Conservation (phyloP, 2,888 invertebrate genomes). For the Plebejus anna region DNA sequence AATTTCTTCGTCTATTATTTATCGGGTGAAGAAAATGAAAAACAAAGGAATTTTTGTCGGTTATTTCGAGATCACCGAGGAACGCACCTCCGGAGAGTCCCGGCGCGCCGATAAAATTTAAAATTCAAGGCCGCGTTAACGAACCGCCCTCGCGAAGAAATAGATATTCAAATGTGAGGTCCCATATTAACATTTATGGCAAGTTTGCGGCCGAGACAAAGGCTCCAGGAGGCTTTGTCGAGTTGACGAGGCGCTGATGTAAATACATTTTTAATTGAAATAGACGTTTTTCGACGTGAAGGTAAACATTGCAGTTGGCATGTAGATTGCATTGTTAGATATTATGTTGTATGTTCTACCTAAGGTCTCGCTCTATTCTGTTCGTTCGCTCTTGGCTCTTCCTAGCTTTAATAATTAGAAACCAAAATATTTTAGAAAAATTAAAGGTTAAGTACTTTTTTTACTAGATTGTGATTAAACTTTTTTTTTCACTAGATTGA, state of each 20-base stretch:
- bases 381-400: background rate
- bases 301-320: background rate
- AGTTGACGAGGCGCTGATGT: conserved; percentile 33
- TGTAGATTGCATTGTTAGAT: background rate
- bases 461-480: no score
- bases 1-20: conserved; percentile 11
- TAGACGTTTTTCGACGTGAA: background rate
- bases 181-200: conserved; percentile 81
- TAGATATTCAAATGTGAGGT: conserved; percentile 80
- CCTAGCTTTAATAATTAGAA: background rate
- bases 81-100: conserved; percentile 74
- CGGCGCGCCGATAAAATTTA: conserved; percentile 76
- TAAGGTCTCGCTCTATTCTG: no score
- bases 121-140: conserved; percentile 81
- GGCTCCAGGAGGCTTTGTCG: conserved; percentile 46
- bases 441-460: no score
- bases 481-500: no score
- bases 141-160: conserved; percentile 79
- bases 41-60: conserved; percentile 65
- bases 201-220: conserved; percentile 79
- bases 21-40: conserved; percentile 53
- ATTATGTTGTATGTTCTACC: background rate
- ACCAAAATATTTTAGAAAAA: background rate
- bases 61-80: conserved; percentile 76
- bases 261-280: conserved; percentile 28